Base-by-base conservation (phyloP, 2,113 vertebrate genomes). In the Nettapus auritus region DNA sequence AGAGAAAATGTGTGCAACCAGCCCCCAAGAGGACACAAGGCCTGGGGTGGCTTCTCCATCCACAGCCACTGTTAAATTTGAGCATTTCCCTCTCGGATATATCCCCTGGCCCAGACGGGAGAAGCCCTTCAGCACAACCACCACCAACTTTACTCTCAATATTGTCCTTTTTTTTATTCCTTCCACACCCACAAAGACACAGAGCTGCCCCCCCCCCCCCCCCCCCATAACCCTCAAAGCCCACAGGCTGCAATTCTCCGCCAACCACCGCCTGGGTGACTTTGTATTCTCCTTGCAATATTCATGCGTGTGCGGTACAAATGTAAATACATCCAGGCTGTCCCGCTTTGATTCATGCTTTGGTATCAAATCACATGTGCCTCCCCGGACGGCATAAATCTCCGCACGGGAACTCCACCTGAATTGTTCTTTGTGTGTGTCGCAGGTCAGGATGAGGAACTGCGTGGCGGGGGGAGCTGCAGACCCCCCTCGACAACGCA, bases 341-440 rank as follows among this genome's bases (percentile, higher is more conserved):
- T 74, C 82, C 90, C 33, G 11, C 78, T 26, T 4, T 89, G 86
- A 89, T 89, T 92, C 90, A 89, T 92, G 86, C 33, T 14, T 29
- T 0, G 48, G 42, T 16, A n/a, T 82, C 77, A 9, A 9, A 25
- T 69, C 77, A 7, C 93, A 14, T 3, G 42, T 25, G 82, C 93
- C 68, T 92, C 77, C 82, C 71, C 5, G 7, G 17, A 3, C 8
- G 13, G 71, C 11, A 69, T 94, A 89, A 89, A 92, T 92, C 86
- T 79, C 76, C 34, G 17, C 8, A 21, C 19, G 63, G 86, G 46
- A 74, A 69, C 77, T 92, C 82, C 90, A 92, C 71, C 67, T 89
- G 82, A 83, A 86, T 78, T 69, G 89, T 44, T 89, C 71, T 94
- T 73, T 92, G 90, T 92, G 90, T n/a, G 48, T 68, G 63, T 48